Conservation (phyloP, 2,797 vertebrate species). For the Gouania willdenowi region DNA sequence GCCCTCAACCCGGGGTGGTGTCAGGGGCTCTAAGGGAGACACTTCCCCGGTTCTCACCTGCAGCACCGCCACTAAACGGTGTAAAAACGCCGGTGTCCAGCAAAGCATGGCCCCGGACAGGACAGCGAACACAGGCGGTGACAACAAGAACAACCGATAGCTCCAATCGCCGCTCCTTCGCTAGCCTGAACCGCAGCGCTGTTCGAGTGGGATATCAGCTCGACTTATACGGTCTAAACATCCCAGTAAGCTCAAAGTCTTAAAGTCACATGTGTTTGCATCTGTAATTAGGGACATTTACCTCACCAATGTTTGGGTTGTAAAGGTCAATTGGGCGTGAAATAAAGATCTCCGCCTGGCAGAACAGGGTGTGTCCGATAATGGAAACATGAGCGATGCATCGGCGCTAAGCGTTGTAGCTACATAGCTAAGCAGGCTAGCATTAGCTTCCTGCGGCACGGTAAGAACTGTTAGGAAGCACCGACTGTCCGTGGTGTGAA, state of each 20-base stretch:
- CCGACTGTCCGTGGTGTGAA: neutral
- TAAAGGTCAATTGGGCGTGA: fast-evolving
- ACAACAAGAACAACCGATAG: conserved; percentile 28
- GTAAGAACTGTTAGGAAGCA: conserved; percentile 15
- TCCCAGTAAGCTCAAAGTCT: no score
- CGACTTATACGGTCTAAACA: no score
- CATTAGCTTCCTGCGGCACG: conserved; percentile 71
- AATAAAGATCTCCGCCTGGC: neutral
- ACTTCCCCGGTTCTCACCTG: neutral
- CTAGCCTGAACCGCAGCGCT: conserved; percentile 19
- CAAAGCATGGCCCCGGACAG: conserved; percentile 2
- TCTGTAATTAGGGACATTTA: neutral
- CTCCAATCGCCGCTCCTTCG: conserved; percentile 27
- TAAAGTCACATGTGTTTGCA: neutral
- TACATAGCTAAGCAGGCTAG: conserved; percentile 52
- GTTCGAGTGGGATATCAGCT: no score
- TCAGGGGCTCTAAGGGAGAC: neutral
- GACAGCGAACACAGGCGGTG: neutral
- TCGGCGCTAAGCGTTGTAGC: conserved; percentile 37
- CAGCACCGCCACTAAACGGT: neutral
- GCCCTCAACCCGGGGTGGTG: conserved; percentile 4
- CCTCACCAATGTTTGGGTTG: fast-evolving
- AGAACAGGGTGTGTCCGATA: conserved; percentile 37
- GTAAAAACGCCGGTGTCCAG: conserved; percentile 3
- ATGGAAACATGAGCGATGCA: conserved; percentile 29